Base-by-base conservation (phyloP, 1,140 invertebrate species). In the Drosophila nigromelanica region DNA sequence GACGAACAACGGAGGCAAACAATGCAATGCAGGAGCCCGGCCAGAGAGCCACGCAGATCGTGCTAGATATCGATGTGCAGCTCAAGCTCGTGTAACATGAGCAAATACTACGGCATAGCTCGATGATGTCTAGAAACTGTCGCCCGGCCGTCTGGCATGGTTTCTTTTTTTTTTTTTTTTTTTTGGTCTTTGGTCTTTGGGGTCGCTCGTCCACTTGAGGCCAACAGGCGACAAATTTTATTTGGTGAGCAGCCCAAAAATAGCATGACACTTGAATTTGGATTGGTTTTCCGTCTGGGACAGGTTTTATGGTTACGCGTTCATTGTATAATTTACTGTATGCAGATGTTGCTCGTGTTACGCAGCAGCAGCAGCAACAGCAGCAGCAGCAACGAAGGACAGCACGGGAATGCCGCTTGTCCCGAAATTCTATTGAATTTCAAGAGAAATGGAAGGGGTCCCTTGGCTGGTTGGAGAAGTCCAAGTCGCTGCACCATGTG, bases 221-320 rank as follows among this genome's bases (percentile, higher is more conserved):
- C 79, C 56, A 56, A 64, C 61, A 60, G 59, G 83, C 76, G 82
- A 87, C 82, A 87, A 87, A 87, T 87, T 87, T 86, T 72, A 7
- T 21, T 35, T 35, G 33, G 33, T 30, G 40, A 21, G 54, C 33
- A 54, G 83, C 72, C 72, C 78, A 69, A 82, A 89, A 87, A 87
- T 87, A 87, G 71, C 83, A 78, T 87, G 82, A 87, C 82, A 87
- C 82, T 87, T 87, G 83, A 82, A 76, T 73, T 86, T 62, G 73
- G 73, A 73, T 86, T 63, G 73, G 63, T 35, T 69, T 63, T 43
- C 71, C 55, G 73, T 48, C 30, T n/a, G 58, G 62, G 76, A 79
- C 79, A 89, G 83, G 82, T 87, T 79, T 89, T 66, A 89, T 82
- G 83, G 82, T 87, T 83, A 78, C 62, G 67, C 78, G 73, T 56